Evolutionary conservation across 2,113 vertebrate genomes (phyloP).

Genomic region (Scomber colias): DNA sequence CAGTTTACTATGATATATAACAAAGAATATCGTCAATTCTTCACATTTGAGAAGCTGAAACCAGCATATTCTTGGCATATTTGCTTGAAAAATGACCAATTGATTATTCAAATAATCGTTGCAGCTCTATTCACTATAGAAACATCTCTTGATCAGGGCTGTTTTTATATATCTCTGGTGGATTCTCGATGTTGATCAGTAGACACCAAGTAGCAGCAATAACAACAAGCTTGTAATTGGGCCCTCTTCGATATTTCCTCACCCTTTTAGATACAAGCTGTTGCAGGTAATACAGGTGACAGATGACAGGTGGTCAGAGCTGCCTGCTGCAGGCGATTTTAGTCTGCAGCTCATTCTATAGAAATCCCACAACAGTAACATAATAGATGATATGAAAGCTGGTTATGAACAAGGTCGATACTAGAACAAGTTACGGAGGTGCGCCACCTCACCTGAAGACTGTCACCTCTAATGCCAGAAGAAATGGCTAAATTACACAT

Average conservation of each 20-base stretch:
- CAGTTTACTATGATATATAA: no score
- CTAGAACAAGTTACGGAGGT: neutral
- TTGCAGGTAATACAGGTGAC: constrained; percentile 48
- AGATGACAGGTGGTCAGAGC: constrained; percentile 58
- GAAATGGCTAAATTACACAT: no score
- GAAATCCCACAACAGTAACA: constrained; percentile 4
- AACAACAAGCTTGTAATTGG: constrained; percentile 36
- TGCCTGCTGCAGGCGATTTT: neutral
- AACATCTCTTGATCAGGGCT: neutral
- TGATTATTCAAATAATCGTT: no score
- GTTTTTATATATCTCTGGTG: constrained; percentile 3
- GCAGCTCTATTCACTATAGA: neutral
- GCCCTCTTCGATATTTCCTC: constrained; percentile 15
- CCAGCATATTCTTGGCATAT: no score
- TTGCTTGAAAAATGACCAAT: no score
- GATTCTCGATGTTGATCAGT: constrained; percentile 24
- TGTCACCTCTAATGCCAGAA: no score
- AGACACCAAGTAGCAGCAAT: neutral
- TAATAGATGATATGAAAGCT: constrained; percentile 24
- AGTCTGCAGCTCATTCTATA: constrained; percentile 28
- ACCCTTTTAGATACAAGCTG: constrained; percentile 42
- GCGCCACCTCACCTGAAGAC: no score
- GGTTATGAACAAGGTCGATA: neutral
- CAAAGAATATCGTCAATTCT: no score
- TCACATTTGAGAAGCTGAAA: no score